Conservation (phyloP, 1,140 invertebrate species). For the Trichonephila clavata region DNA sequence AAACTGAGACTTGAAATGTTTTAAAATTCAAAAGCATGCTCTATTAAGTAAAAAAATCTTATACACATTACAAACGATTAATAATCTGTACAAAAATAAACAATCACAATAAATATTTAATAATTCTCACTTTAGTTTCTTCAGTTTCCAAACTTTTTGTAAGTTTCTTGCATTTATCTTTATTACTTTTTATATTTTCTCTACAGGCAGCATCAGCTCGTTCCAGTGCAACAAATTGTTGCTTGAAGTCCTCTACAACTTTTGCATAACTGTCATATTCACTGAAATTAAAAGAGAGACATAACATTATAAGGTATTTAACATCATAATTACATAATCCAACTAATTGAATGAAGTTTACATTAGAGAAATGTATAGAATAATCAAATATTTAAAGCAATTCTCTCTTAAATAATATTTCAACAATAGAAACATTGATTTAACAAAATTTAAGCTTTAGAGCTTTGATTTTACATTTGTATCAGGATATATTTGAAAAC, state of each 20-base stretch:
- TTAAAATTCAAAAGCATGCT: no score
- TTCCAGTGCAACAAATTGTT: slow-evolving; percentile 47
- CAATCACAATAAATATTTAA: neutral
- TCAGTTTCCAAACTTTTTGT: slow-evolving; percentile 60
- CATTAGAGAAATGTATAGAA: no score
- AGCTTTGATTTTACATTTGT: no score
- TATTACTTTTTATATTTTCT: slow-evolving; percentile 68
- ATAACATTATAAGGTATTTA: no score
- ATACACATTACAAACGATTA: neutral
- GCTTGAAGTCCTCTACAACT: slow-evolving; percentile 41
- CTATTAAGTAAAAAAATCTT: neutral
- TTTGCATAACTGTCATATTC: slow-evolving; percentile 47
- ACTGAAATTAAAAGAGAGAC: neutral
- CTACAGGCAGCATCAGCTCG: slow-evolving; percentile 52
- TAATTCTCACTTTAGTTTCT: slow-evolving; percentile 42
- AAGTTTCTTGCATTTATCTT: slow-evolving; percentile 62
- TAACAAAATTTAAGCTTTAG: no score
- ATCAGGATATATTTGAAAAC: no score
- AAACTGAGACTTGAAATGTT: no score
- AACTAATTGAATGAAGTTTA: no score
- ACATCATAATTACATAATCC: no score
- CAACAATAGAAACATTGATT: no score
- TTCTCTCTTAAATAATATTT: no score
- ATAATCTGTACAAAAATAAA: neutral
- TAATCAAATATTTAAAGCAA: no score